Percentiles rank a stretch among this genome's conserved stretches.
Evolutionary conservation across 2,113 vertebrate genomes (phyloP).

Genomic region (Oophaga pumilio): DNA sequence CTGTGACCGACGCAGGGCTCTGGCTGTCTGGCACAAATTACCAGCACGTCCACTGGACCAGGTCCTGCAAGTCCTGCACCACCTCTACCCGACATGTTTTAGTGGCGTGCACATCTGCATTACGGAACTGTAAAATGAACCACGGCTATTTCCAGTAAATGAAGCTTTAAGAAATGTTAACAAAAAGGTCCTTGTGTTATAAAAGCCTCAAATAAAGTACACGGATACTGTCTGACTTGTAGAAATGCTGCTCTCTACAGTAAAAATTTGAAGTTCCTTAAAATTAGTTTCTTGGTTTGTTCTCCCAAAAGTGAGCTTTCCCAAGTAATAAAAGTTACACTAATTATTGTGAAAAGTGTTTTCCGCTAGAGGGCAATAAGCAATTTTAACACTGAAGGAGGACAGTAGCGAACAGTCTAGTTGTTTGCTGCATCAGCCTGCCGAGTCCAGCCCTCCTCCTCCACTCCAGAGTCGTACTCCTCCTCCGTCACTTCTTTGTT

Average conservation of each 20-base stretch:
- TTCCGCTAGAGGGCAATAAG: background rate
- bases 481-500: slow-evolving; percentile 88
- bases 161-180: slow-evolving; percentile 17
- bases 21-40: no score
- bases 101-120: background rate
- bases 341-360: slow-evolving; percentile 4
- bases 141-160: background rate
- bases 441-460: slow-evolving; percentile 94
- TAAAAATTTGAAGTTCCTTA: slow-evolving; percentile 49
- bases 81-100: background rate
- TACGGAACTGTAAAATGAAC: slow-evolving; percentile 19
- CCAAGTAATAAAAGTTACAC: slow-evolving; percentile 18
- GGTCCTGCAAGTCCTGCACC: no score
- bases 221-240: background rate
- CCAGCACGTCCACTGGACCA: no score
- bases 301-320: background rate
- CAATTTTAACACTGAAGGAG: slow-evolving; percentile 25
- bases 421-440: slow-evolving; percentile 94
- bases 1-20: no score
- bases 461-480: slow-evolving; percentile 92
- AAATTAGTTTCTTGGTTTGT: slow-evolving; percentile 17
- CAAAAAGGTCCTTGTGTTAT: background rate
- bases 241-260: slow-evolving; percentile 28
- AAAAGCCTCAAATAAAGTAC: slow-evolving; percentile 34
- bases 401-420: slow-evolving; percentile 69